These are phyloP conservation scores for Passer montanus DNA, from an alignment of 2,113 vertebrate genomes.

Conservation along the genomic window DNA sequence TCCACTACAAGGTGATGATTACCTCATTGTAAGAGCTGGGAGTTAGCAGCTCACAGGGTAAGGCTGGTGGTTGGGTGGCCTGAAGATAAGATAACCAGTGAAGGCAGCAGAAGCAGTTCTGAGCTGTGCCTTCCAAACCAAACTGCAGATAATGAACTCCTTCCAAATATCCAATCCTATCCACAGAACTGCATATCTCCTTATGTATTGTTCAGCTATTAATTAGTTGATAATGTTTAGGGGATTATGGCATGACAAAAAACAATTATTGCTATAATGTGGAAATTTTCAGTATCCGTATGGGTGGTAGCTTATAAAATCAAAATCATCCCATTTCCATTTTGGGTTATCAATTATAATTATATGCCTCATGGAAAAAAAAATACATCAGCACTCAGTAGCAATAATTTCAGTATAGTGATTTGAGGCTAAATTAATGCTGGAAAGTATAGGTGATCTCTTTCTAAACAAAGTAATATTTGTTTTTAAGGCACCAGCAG, in stretches of 20 bases:
- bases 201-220: constrained; percentile 15
- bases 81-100: background rate
- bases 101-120: background rate
- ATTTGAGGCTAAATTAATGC: constrained; percentile 27
- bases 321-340: constrained; percentile 40
- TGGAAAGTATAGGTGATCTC: constrained; percentile 34
- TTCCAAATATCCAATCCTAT: background rate
- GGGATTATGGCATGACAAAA: constrained; percentile 12
- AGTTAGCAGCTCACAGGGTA: background rate
- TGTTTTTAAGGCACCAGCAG: background rate
- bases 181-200: background rate
- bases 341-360: constrained; percentile 42
- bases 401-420: constrained; percentile 16
- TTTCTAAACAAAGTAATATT: background rate
- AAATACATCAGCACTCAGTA: background rate
- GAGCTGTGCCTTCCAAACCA: background rate
- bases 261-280: background rate
- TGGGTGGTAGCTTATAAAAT: constrained; percentile 16
- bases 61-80: background rate
- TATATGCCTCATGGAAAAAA: constrained; percentile 4
- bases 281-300: background rate
- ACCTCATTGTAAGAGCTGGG: constrained; percentile 51
- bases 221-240: constrained; percentile 38
- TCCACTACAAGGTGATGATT: constrained; percentile 66
- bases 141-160: background rate